Evolutionary conservation across 2,797 vertebrate species (phyloP), one percentile per base, ranked within the genome.

Genomic region (Peromyscus aztecus): DNA sequence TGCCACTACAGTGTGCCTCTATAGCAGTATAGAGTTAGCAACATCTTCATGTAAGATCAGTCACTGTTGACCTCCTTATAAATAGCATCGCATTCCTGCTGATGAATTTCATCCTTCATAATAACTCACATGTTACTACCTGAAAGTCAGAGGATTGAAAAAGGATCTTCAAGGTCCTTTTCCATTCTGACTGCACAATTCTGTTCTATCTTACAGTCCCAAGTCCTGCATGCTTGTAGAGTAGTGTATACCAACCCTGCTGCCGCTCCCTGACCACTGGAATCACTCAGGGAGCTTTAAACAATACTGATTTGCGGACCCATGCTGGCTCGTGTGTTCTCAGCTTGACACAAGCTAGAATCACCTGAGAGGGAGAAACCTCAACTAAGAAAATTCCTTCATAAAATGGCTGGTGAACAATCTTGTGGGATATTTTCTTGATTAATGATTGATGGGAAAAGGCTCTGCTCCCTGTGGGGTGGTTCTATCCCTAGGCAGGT

Each of bases 1-100:
- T 84, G n/a, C 71, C 75, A 87, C 8, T 73, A 57, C n/a, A 73
- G 43, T 73, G 59, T 88, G 80, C 14, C 34, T 27, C n/a, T 82
- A 57, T 4, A 40, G 11, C 12, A 82, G 55, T 61, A 59, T 14
- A 34, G 11, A 59, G 37, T 92, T 93, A 82, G 82, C 31, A 90
- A 76, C 78, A 94, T 59, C 89, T 93, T 55, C 34, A 11, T 29
- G 23, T 90, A 87, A 92, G n/a, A 80, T n/a, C 82, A 89, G 90
- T 29, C n/a, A 59, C 37, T 67, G 31, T 34, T 91, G n/a, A 59
- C 85, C 19, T 59, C n/a, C 49, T 86, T 77, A 49, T 21, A 91
- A 73, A 49, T 17, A 89, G 59, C 14, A 55, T 21, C 73, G 46
- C n/a, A 83, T 91, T 89, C 59, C 34, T n/a, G 52, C 61, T 52